Conservation (phyloP, 2,888 invertebrate species). For the Lasioglossum zephyrum region DNA sequence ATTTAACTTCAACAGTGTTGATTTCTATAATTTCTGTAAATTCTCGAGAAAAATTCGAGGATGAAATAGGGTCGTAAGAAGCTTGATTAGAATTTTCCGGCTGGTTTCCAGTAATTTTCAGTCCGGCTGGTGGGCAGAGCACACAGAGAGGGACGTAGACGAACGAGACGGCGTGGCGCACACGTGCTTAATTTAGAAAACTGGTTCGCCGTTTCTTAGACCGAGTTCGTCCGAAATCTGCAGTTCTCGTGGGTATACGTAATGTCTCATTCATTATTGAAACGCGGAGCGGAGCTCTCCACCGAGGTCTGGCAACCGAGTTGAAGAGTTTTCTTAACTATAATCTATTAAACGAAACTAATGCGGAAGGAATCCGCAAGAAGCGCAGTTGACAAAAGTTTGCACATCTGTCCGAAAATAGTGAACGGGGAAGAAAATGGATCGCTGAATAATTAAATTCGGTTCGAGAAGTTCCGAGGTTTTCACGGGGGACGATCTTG, state of each 20-base stretch:
- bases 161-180: background rate
- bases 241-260: constrained; percentile 4
- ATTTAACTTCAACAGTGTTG: too few relatives aligned
- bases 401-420: background rate
- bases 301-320: background rate
- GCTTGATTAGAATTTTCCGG: constrained; percentile 1
- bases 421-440: background rate
- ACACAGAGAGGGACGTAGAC: background rate
- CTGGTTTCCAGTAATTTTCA: background rate
- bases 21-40: background rate
- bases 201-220: background rate
- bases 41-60: background rate
- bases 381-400: constrained; percentile 5
- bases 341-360: constrained; percentile 16
- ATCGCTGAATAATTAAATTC: constrained; percentile 1
- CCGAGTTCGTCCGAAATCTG: background rate
- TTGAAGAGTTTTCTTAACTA: constrained; percentile 1
- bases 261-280: constrained; percentile 14
- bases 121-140: background rate
- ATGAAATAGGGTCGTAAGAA: background rate
- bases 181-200: constrained; percentile 15
- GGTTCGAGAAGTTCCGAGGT: background rate
- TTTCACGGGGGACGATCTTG: background rate
- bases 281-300: background rate
- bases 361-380: constrained; percentile 1